phyloP scores from a whole-genome alignment of 2,888 invertebrate genomes.

The Parasteatoda lunata region DNA sequence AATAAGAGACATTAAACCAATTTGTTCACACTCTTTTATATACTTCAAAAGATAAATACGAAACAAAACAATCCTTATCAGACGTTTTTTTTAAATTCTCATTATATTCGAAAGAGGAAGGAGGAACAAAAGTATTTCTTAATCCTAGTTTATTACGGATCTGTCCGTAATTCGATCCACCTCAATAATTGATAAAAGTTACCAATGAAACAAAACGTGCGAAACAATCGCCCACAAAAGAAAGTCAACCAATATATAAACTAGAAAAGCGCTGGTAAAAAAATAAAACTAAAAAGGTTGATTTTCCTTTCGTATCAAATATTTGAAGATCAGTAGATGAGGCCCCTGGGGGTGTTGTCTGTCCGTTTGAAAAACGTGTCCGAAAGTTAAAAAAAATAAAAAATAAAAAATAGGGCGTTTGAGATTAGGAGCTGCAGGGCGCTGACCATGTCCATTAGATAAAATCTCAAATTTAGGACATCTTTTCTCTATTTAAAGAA shows the following conservation, averaged over 20 bases:
- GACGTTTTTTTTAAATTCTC: not conserved
- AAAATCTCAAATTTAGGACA: constrained; percentile 54
- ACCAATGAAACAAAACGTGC: not conserved
- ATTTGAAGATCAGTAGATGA: not conserved
- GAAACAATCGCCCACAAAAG: not conserved
- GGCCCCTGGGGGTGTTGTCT: constrained; percentile 14
- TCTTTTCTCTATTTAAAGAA: constrained; percentile 53
- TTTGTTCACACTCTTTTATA: no score
- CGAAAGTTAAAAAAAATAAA: constrained; percentile 3
- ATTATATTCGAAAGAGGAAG: not conserved
- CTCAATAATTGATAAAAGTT: not conserved
- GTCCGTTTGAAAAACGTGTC: constrained; percentile 4
- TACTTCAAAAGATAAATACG: no score
- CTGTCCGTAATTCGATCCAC: not conserved
- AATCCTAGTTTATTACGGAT: not conserved
- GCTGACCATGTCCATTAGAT: constrained; percentile 59
- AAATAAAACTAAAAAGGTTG: not conserved
- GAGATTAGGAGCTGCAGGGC: constrained; percentile 29
- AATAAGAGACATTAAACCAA: no score
- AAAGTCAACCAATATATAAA: not conserved
- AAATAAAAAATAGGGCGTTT: constrained; percentile 24
- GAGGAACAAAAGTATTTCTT: not conserved
- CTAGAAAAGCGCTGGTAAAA: not conserved
- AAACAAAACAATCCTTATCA: no score
- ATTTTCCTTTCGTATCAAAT: not conserved